Conservation (phyloP, 2,888 invertebrate species). For the Drosophila seclusa region DNA sequence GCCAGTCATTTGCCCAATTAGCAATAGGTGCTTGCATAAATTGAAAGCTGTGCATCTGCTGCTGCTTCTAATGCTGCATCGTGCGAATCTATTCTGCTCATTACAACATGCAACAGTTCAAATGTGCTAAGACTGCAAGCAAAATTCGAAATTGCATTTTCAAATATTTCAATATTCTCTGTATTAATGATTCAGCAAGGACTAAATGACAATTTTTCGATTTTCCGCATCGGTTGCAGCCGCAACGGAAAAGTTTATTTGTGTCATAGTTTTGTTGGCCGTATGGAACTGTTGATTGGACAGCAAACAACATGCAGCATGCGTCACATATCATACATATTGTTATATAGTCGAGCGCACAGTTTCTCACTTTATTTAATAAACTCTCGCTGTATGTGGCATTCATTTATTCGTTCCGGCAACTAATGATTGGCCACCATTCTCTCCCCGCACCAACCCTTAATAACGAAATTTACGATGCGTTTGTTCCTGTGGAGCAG, state of each 20-base stretch:
- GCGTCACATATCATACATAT: neutral
- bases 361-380: constrained; percentile 56
- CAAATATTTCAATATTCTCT: neutral
- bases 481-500: neutral
- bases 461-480: constrained; percentile 44
- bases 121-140: neutral
- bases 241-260: neutral
- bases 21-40: neutral
- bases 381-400: constrained; percentile 54
- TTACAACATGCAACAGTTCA: neutral
- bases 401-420: constrained; percentile 8
- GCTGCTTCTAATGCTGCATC: neutral
- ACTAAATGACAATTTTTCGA: neutral
- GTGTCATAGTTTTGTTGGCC: neutral
- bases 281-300: constrained; percentile 16
- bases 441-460: neutral
- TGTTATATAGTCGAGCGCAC: constrained; percentile 12
- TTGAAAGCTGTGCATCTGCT: neutral
- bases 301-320: constrained; percentile 21
- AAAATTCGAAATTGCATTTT: neutral
- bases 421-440: constrained; percentile 35
- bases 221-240: neutral
- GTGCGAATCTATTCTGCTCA: neutral
- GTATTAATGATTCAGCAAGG: neutral
- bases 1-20: constrained; percentile 69